Base-by-base conservation (phyloP, 2,888 invertebrate species). In the Peribatodes rhomboidaria region DNA sequence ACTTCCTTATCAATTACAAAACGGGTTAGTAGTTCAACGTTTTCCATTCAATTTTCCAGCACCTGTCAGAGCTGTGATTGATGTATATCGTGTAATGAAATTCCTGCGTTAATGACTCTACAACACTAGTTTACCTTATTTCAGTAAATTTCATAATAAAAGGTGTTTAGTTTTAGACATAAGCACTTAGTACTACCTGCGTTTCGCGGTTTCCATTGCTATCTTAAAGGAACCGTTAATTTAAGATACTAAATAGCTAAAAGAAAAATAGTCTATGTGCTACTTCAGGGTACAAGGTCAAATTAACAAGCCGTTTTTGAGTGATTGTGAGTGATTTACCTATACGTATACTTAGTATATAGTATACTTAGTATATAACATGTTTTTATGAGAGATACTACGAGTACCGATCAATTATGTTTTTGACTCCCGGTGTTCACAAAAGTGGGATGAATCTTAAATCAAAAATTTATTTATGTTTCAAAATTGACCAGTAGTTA, bases 11-110 rank as follows among this genome's bases (percentile, higher is more conserved):
- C 59, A 65, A 65, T 65, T 54, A 65, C 50, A 39, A 65, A 44
- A 44, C 58, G 20, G 35, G 55, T 64, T 65, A 58, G 47, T 16
- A 60, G 63, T 61, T 44, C 49, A 62, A 22, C 53, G 54, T 64
- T 62, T 70, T 63, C 63, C 61, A 63, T 70, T 67, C 52, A 64
- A 55, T 68, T 67, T 68, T 65, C 68, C 66, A 67, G 49, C 37
- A 53, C 52, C 62, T 72, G 71, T 65, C 71, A 65, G n/a, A n/a
- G 37, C 9, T 14, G 16, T 67, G 72, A 72, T 68, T 68, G 70
- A 72, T 72, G 59, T 67, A 67, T 61, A 44, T 59, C 44, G n/a
- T 50, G 46, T 65, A 69, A 65, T 69, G 58, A 44, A 65, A 67
- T 67, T 63, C 65, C 55, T 58, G 65, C 52, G 41, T 61, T 42